phyloP scores from a whole-genome alignment of 1,140 invertebrate species.

The Micrasema longulum region DNA sequence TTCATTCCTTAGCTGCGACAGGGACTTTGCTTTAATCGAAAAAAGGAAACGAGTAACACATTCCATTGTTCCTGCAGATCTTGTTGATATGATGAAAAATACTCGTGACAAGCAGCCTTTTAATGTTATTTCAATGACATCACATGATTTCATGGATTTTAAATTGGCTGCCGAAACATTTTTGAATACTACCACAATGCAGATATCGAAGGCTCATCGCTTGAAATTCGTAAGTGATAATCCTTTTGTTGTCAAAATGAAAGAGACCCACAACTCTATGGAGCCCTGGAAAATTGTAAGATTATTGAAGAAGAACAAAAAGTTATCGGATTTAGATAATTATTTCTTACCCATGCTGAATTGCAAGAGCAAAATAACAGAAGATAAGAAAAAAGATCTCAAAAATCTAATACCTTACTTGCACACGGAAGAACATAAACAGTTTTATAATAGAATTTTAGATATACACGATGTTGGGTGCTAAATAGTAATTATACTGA shows the following conservation, averaged over 20 bases:
- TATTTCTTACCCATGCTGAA: slow-evolving; percentile 7
- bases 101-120: slow-evolving; percentile 25
- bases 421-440: slow-evolving; percentile 1
- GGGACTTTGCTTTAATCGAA: slow-evolving; percentile 21
- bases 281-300: slow-evolving; percentile 6
- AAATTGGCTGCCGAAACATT: slow-evolving; percentile 14
- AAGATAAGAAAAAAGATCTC: slow-evolving; percentile 1
- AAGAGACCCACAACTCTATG: slow-evolving; percentile 5
- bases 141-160: slow-evolving; percentile 9
- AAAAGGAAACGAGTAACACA: slow-evolving; percentile 11
- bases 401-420: slow-evolving; percentile 3
- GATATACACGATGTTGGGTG: background rate
- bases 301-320: background rate
- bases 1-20: slow-evolving; percentile 16
- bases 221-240: slow-evolving; percentile 5
- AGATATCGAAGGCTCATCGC: slow-evolving; percentile 10
- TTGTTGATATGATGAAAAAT: slow-evolving; percentile 26
- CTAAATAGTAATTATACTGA: background rate
- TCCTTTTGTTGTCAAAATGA: slow-evolving; percentile 4
- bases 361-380: background rate
- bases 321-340: slow-evolving; percentile 4
- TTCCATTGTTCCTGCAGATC: slow-evolving; percentile 16
- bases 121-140: slow-evolving; percentile 54
- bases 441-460: background rate
- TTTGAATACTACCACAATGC: slow-evolving; percentile 5